Evolutionary conservation across 2,888 invertebrate genomes (phyloP), one percentile per base, ranked within the genome.

Genomic region (Horisme vitalbata): DNA sequence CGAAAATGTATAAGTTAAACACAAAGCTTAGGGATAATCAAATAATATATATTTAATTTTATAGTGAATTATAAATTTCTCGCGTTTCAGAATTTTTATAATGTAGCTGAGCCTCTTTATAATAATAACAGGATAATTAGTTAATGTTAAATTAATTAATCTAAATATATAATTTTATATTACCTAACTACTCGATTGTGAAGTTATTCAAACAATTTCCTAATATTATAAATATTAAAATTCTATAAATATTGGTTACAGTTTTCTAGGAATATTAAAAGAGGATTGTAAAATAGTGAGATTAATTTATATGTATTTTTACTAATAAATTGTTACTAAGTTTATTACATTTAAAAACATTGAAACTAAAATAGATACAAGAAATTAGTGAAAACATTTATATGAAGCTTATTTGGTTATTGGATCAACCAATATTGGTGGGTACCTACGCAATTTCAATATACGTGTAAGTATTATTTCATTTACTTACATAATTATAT

Each of bases 161-260:
- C 69, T 59, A 58, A 46, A 58, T 64, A 63, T 64, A 68, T 62
- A 64, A 66, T 69, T 70, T 60, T 61, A 61, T 68, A 69, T 57
- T 79, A 72, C 55, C 79, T 83, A 83, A 72, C 79, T 85, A 83
- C 73, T 66, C 45, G 64, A 75, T 69, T 72, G 75, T 78, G 71
- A 79, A 74, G 77, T 73, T 64, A 58, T 69, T 65, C 60, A 73
- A 74, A 76, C 64, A 64, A 71, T 73, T 68, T 66, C 55, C 69
- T 71, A 61, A 59, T 64, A 61, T 57, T 59, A 67, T 59, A 63
- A 61, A 63, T 63, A 59, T 35, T 65, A 69, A 65, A 61, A 47
- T 6, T 56, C 52, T 65, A 58, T 62, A 47, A 54, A 59, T 65
- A 71, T 59, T 52, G 63, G 61, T 61, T 66, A 71, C 55, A 66